Conservation (phyloP, 2,113 vertebrate genomes). For the Lophura nycthemera region DNA sequence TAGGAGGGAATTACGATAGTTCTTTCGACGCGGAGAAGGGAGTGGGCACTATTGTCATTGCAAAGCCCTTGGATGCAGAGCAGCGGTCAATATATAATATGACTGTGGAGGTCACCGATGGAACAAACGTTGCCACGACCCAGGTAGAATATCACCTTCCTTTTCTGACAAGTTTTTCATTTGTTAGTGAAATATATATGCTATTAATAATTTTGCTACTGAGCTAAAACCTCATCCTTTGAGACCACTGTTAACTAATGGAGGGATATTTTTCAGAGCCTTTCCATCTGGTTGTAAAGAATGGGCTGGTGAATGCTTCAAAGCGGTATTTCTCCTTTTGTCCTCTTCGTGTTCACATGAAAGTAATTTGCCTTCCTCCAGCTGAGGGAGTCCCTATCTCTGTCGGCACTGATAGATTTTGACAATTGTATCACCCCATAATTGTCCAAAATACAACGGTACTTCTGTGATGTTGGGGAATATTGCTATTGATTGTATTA, state of each 20-base stretch:
- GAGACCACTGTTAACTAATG: constrained; percentile 4
- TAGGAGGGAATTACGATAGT: constrained; percentile 94
- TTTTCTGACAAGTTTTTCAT: constrained; percentile 41
- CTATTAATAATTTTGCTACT: constrained; percentile 17
- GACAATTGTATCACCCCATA: background rate
- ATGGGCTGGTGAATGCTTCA: background rate
- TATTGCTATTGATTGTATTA: constrained; percentile 55
- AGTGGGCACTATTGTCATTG: constrained; percentile 93
- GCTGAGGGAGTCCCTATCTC: constrained; percentile 2
- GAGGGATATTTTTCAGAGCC: constrained; percentile 30
- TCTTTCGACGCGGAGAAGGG: constrained; percentile 92
- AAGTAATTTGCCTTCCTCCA: constrained; percentile 42
- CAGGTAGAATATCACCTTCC: constrained; percentile 83
- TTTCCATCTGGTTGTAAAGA: constrained; percentile 31
- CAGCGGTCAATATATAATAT: constrained; percentile 93
- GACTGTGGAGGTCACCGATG: constrained; percentile 93
- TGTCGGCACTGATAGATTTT: background rate
- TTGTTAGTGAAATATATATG: constrained; percentile 45
- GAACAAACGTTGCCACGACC: constrained; percentile 87
- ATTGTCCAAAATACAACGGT: constrained; percentile 42
- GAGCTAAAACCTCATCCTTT: background rate
- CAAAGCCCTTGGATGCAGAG: constrained; percentile 93
- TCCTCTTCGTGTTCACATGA: background rate
- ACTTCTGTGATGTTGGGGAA: background rate
- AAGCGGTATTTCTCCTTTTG: constrained; percentile 14